These are phyloP conservation scores for Brachyptera putata DNA, from an alignment of 2,888 invertebrate genomes.

Conservation along the genomic window DNA sequence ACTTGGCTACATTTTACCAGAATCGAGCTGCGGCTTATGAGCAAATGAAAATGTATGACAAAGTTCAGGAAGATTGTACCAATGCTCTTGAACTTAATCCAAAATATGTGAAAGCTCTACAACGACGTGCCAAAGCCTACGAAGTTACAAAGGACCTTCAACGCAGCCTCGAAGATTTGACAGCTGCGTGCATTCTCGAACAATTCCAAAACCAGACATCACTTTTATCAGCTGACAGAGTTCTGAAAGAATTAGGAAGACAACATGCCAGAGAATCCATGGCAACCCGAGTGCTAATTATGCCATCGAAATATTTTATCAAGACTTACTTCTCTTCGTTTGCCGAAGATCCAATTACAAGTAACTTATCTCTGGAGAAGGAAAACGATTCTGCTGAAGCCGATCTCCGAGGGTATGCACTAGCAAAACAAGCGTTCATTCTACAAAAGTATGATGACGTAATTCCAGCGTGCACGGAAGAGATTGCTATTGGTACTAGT, in stretches of 20 bases:
- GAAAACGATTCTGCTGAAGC: slow-evolving; percentile 43
- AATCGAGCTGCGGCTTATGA: slow-evolving; percentile 95
- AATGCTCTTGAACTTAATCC: slow-evolving; percentile 79
- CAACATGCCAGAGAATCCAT: slow-evolving; percentile 72
- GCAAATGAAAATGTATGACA: slow-evolving; percentile 77
- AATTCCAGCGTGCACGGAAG: slow-evolving; percentile 73
- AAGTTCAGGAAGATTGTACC: slow-evolving; percentile 83
- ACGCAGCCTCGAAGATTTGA: slow-evolving; percentile 85
- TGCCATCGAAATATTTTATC: slow-evolving; percentile 84
- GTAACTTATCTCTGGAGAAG: slow-evolving; percentile 46
- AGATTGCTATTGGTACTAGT: slow-evolving; percentile 52
- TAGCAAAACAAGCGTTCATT: slow-evolving; percentile 66
- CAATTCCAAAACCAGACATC: slow-evolving; percentile 78
- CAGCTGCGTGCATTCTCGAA: slow-evolving; percentile 88
- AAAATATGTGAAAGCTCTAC: slow-evolving; percentile 82
- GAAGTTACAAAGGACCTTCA: slow-evolving; percentile 76
- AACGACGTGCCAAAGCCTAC: slow-evolving; percentile 75
- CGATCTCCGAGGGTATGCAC: slow-evolving; percentile 57
- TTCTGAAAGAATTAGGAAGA: slow-evolving; percentile 73
- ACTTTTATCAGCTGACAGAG: slow-evolving; percentile 78
- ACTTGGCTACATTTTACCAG: slow-evolving; percentile 89
- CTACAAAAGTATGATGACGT: slow-evolving; percentile 71
- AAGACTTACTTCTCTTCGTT: slow-evolving; percentile 85
- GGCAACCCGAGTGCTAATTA: slow-evolving; percentile 60
- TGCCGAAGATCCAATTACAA: slow-evolving; percentile 75